phyloP scores from a whole-genome alignment of 2,797 vertebrate species.

The Pseudochaenichthys georgianus region DNA sequence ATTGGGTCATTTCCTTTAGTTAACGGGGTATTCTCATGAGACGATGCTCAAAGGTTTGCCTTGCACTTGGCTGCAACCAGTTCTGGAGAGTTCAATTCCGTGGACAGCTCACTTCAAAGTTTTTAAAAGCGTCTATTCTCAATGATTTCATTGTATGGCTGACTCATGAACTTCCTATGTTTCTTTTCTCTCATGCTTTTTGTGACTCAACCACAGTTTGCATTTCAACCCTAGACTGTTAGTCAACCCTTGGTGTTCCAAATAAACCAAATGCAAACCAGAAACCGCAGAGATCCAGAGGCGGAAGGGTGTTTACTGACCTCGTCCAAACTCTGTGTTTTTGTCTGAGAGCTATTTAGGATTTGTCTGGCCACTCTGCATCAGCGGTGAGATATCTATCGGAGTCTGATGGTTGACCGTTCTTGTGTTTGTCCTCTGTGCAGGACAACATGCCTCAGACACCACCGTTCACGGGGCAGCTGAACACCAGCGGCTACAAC shows the following conservation, averaged over 20 bases:
- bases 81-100: not conserved
- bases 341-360: conserved; percentile 55
- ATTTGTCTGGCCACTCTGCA: conserved; percentile 22
- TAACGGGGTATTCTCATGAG: not conserved
- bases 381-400: conserved; percentile 21
- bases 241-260: conserved; percentile 16
- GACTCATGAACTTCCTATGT: conserved; percentile 17
- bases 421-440: conserved; percentile 22
- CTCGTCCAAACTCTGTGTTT: conserved; percentile 45
- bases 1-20: not conserved
- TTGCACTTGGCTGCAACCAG: not conserved
- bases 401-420: conserved; percentile 2
- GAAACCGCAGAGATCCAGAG: conserved; percentile 23
- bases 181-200: conserved; percentile 4
- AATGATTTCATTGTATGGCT: conserved; percentile 7
- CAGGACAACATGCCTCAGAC: conserved; percentile 96
- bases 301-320: conserved; percentile 49
- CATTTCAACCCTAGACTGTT: conserved; percentile 15
- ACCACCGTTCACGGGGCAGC: conserved; percentile 90
- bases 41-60: not conserved
- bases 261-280: conserved; percentile 38
- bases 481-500: conserved; percentile 89
- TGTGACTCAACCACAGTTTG: conserved; percentile 36
- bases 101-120: conserved; percentile 13
- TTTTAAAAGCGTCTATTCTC: not conserved